phyloP scores from a whole-genome alignment of 2,888 invertebrate genomes.

The Eupithecia pulchellata region DNA sequence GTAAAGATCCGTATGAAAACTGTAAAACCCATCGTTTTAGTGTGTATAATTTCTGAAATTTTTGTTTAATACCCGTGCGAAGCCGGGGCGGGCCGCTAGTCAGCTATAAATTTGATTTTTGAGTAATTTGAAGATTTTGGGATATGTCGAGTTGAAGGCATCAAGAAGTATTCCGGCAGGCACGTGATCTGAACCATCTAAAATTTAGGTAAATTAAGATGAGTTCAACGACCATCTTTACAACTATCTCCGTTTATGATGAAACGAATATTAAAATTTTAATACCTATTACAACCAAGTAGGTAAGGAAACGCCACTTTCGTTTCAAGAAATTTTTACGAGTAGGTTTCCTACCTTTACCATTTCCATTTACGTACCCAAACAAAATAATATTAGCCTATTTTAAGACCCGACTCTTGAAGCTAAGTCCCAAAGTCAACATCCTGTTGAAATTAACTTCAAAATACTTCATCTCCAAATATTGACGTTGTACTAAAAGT shows the following conservation, averaged over 20 bases:
- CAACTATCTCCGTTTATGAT: not conserved
- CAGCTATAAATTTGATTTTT: not conserved
- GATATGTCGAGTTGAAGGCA: not conserved
- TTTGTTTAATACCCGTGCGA: too few relatives aligned
- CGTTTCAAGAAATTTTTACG: not conserved
- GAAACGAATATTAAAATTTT: not conserved
- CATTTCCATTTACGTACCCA: not conserved
- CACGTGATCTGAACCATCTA: not conserved
- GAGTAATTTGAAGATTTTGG: not conserved
- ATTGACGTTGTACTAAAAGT: slow-evolving; percentile 17
- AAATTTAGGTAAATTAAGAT: not conserved
- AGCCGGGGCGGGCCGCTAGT: too few relatives aligned
- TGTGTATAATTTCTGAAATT: too few relatives aligned
- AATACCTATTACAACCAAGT: not conserved
- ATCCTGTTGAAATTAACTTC: slow-evolving; percentile 10
- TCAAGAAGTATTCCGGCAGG: not conserved
- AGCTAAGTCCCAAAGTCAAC: slow-evolving; percentile 14
- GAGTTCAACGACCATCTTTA: not conserved
- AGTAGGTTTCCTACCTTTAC: not conserved
- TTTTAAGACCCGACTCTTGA: not conserved
- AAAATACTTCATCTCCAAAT: slow-evolving; percentile 17
- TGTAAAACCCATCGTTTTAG: too few relatives aligned
- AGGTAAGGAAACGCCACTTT: too few relatives aligned
- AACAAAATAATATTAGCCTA: not conserved
- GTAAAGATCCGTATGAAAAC: too few relatives aligned